Conservation (phyloP, 2,888 invertebrate genomes). For the Scaptodrosophila latifasciaeformis region DNA sequence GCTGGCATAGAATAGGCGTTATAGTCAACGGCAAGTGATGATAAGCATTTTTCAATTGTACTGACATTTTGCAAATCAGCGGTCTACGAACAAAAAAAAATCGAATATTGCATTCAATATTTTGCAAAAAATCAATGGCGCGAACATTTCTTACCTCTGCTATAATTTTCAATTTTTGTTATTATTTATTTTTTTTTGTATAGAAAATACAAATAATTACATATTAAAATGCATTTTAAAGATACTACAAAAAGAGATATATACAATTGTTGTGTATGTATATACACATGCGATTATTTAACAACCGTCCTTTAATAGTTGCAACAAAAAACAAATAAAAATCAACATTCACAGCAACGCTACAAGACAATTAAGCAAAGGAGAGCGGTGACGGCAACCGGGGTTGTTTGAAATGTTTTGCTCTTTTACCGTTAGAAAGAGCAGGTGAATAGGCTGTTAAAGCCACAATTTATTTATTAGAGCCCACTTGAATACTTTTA, state of each 20-base stretch:
- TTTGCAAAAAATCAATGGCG: slow-evolving; percentile 20
- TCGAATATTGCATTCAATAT: slow-evolving; percentile 42
- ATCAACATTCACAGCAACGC: neutral
- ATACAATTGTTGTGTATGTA: neutral
- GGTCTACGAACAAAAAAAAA: slow-evolving; percentile 3
- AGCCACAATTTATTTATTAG: no score
- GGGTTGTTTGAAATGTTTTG: no score
- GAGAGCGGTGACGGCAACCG: no score
- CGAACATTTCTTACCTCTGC: slow-evolving; percentile 14
- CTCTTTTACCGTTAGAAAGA: no score
- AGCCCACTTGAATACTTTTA: no score
- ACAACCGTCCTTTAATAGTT: slow-evolving; percentile 6
- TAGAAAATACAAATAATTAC: neutral
- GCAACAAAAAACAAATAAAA: neutral
- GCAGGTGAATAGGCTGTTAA: no score
- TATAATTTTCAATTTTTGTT: slow-evolving; percentile 3
- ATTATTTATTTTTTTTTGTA: no score
- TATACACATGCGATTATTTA: slow-evolving; percentile 42
- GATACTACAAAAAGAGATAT: neutral
- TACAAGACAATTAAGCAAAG: no score
- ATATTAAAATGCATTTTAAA: neutral
- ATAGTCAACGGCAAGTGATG: slow-evolving; percentile 70
- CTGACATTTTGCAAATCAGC: slow-evolving; percentile 40
- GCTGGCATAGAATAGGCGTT: slow-evolving; percentile 67
- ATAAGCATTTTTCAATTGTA: slow-evolving; percentile 56